Percentiles rank a stretch among this genome's conserved stretches.
phyloP scores from a whole-genome alignment of 2,797 vertebrate genomes.

The Natrix natrix region DNA sequence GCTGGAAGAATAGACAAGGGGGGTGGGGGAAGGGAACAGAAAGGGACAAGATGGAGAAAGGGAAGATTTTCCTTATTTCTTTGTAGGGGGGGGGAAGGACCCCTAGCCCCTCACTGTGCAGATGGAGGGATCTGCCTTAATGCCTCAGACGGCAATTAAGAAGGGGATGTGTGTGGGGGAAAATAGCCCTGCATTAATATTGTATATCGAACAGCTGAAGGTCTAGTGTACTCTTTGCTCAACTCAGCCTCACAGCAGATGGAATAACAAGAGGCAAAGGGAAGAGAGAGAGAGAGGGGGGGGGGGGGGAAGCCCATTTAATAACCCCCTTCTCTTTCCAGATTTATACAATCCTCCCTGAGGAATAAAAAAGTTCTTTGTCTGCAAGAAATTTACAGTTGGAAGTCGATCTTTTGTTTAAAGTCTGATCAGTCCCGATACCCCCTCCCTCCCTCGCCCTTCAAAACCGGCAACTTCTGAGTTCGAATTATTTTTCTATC shows the following conservation, averaged over 20 bases:
- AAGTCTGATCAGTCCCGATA: background rate
- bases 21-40: background rate
- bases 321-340: constrained; percentile 42
- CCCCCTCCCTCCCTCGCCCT: fast-evolving
- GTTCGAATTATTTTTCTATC: background rate
- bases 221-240: constrained; percentile 73
- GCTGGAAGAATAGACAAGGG: constrained; percentile 60
- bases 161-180: constrained; percentile 68
- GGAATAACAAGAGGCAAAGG: constrained; percentile 78
- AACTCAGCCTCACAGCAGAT: constrained; percentile 89
- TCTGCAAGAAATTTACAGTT: constrained; percentile 65
- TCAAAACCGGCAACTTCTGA: background rate
- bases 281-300: background rate
- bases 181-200: constrained; percentile 90
- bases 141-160: constrained; percentile 79
- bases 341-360: constrained; percentile 64
- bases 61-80: background rate
- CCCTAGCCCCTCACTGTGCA: constrained; percentile 71
- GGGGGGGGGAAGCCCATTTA: constrained; percentile 58
- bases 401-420: constrained; percentile 37
- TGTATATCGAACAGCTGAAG: constrained; percentile 94
- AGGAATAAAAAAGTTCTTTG: constrained; percentile 79
- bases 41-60: background rate
- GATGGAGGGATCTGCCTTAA: constrained; percentile 81
- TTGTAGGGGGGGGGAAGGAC: constrained; percentile 51